Percentiles rank a stretch among this genome's conserved stretches.
phyloP scores from a whole-genome alignment of 1,140 invertebrate species.

The Tetragnatha versicolor region DNA sequence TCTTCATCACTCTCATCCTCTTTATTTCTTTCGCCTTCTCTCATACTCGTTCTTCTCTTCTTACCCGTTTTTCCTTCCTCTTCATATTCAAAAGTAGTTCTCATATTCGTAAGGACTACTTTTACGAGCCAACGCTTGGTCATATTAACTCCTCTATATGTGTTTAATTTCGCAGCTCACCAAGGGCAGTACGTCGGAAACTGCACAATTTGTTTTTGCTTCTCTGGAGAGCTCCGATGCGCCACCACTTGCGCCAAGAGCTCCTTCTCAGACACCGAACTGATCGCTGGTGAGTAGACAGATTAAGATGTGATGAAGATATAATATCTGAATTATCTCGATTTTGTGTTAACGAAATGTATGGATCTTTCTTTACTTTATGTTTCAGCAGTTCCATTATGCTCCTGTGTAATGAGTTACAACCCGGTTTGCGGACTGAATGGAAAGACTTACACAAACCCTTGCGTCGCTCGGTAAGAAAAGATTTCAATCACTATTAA shows the following conservation, averaged over 20 bases:
- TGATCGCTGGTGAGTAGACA: conserved; percentile 14
- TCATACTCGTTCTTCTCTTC: too few species aligned
- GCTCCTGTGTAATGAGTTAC: conserved; percentile 83
- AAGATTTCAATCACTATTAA: too few species aligned
- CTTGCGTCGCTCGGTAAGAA: conserved; percentile 81
- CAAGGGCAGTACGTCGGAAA: conserved; percentile 77
- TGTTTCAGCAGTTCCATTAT: conserved; percentile 70
- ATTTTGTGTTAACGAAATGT: not conserved
- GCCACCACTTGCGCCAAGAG: conserved; percentile 65
- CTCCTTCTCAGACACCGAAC: not conserved
- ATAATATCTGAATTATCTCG: not conserved
- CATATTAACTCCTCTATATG: too few species aligned
- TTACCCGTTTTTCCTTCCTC: too few species aligned
- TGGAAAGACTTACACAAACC: conserved; percentile 82
- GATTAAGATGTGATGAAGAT: too few species aligned
- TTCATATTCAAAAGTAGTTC: too few species aligned
- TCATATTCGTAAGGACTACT: too few species aligned
- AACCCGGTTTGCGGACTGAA: conserved; percentile 82
- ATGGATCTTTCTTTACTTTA: not conserved
- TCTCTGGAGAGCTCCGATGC: conserved; percentile 82
- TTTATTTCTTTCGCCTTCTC: too few species aligned
- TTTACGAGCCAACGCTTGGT: too few species aligned
- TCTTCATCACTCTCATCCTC: too few species aligned
- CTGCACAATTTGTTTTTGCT: conserved; percentile 86
- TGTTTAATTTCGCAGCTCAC: conserved; percentile 68